A percentile compares a stretch with the other conserved stretches of the same genome.
These are phyloP conservation scores for Hylaea fasciaria DNA, from an alignment of 2,888 invertebrate genomes.

Conservation along the genomic window DNA sequence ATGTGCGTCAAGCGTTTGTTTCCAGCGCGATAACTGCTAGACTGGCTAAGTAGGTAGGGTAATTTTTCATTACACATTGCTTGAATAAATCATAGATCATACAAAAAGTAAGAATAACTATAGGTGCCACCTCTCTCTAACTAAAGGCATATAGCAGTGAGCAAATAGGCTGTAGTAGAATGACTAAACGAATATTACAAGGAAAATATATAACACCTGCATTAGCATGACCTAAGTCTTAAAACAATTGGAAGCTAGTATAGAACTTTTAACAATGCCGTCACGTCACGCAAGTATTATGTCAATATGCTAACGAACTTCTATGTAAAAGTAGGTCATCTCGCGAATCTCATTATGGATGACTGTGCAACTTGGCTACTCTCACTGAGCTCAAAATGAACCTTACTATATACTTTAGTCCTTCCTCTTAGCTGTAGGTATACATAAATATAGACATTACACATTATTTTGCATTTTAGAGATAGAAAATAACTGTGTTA, in stretches of 20 bases:
- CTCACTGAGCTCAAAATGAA: conserved; percentile 22
- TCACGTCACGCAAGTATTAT: conserved; percentile 22
- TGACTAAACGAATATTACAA: not conserved
- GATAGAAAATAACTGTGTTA: conserved; percentile 4
- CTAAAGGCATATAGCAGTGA: too few relatives aligned
- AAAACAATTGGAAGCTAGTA: conserved; percentile 8
- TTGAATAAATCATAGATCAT: too few relatives aligned
- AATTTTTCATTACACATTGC: too few relatives aligned
- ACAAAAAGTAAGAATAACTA: too few relatives aligned
- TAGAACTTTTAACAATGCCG: conserved; percentile 16
- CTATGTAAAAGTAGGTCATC: conserved; percentile 27
- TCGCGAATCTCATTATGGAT: conserved; percentile 22
- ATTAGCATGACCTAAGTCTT: conserved; percentile 5
- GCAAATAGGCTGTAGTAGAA: too few relatives aligned
- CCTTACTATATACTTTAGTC: not conserved
- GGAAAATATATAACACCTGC: not conserved
- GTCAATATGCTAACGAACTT: conserved; percentile 26
- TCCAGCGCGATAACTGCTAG: too few relatives aligned
- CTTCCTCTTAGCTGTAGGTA: too few relatives aligned
- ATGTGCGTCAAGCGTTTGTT: too few relatives aligned
- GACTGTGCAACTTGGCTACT: conserved; percentile 25
- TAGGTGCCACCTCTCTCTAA: too few relatives aligned
- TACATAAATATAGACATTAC: too few relatives aligned
- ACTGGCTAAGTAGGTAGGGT: too few relatives aligned
- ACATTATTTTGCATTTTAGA: too few relatives aligned